phyloP scores from a whole-genome alignment of 2,888 invertebrate genomes.

The Eristalis tenax region DNA sequence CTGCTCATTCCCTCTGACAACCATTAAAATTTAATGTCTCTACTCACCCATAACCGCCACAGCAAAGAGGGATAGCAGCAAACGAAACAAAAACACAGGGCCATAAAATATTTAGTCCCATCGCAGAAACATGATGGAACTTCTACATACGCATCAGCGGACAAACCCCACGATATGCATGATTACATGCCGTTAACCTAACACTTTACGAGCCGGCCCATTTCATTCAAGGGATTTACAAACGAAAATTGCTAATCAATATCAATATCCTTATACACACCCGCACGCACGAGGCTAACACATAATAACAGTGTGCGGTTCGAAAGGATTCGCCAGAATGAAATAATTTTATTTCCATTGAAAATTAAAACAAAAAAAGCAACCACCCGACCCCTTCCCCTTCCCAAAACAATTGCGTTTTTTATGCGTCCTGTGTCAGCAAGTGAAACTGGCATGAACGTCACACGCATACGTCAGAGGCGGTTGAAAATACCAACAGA shows the following conservation, averaged over 20 bases:
- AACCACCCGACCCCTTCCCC: background rate
- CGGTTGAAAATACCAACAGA: background rate
- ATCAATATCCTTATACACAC: background rate
- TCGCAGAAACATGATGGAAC: slow-evolving; percentile 41
- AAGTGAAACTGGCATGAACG: slow-evolving; percentile 7
- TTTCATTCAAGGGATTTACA: slow-evolving; percentile 29
- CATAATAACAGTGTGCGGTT: slow-evolving; percentile 1
- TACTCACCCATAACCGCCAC: background rate
- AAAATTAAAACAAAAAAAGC: slow-evolving; percentile 32
- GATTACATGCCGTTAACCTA: slow-evolving; percentile 42
- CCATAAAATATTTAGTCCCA: slow-evolving; percentile 31
- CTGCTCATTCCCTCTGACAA: background rate
- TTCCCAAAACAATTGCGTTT: background rate
- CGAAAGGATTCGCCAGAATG: background rate
- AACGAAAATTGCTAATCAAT: slow-evolving; percentile 28
- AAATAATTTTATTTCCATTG: slow-evolving; percentile 37
- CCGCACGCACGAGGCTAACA: background rate
- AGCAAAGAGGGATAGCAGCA: background rate
- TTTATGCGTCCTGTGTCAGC: slow-evolving; percentile 18
- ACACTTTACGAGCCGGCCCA: slow-evolving; percentile 35
- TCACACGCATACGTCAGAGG: slow-evolving; percentile 33
- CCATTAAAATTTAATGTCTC: slow-evolving; percentile 17
- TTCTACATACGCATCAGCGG: slow-evolving; percentile 31
- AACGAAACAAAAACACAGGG: background rate
- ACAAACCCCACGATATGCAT: slow-evolving; percentile 29